These are phyloP conservation scores for Hydractinia echinata DNA, from an alignment of 30 jellyfish, hydroid and myxozoan species.

Conservation along the genomic window DNA sequence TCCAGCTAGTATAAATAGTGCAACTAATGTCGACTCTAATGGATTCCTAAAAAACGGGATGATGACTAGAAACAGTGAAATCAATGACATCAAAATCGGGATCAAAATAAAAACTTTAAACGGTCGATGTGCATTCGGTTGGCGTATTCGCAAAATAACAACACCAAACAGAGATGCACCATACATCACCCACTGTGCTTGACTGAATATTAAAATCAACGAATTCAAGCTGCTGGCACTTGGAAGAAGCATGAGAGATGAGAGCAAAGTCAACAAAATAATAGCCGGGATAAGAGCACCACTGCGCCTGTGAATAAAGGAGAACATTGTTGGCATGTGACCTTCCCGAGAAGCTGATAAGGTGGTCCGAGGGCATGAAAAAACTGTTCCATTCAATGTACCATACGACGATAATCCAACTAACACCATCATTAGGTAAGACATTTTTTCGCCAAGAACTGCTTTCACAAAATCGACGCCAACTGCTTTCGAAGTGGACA, in stretches of 20 bases:
- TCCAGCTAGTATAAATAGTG: slow-evolving; percentile 36
- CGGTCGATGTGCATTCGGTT: slow-evolving; percentile 61
- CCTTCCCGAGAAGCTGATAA: slow-evolving; percentile 81
- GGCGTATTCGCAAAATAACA: slow-evolving; percentile 42
- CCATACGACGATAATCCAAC: slow-evolving; percentile 68
- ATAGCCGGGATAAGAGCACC: slow-evolving; percentile 64
- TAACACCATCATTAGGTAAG: slow-evolving; percentile 53
- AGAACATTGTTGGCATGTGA: slow-evolving; percentile 55
- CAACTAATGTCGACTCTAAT: slow-evolving; percentile 27
- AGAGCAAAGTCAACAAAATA: slow-evolving; percentile 32
- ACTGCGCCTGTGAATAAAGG: slow-evolving; percentile 52
- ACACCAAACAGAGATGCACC: slow-evolving; percentile 58
- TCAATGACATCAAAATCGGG: slow-evolving; percentile 51
- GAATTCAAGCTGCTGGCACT: slow-evolving; percentile 34
- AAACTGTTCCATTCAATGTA: slow-evolving; percentile 56
- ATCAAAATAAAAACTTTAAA: slow-evolving; percentile 48
- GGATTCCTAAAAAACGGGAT: slow-evolving; percentile 56
- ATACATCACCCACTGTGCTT: slow-evolving; percentile 51
- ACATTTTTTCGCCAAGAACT: slow-evolving; percentile 38
- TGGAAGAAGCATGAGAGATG: slow-evolving; percentile 51
- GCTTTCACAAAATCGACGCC: slow-evolving; percentile 46
- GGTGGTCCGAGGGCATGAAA: slow-evolving; percentile 56
- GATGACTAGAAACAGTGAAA: slow-evolving; percentile 44
- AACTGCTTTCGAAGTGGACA: slow-evolving; percentile 42
- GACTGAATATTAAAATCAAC: slow-evolving; percentile 42